Evolutionary conservation across 2,888 invertebrate genomes (phyloP).

Genomic region (Drepanosiphum platanoidis): DNA sequence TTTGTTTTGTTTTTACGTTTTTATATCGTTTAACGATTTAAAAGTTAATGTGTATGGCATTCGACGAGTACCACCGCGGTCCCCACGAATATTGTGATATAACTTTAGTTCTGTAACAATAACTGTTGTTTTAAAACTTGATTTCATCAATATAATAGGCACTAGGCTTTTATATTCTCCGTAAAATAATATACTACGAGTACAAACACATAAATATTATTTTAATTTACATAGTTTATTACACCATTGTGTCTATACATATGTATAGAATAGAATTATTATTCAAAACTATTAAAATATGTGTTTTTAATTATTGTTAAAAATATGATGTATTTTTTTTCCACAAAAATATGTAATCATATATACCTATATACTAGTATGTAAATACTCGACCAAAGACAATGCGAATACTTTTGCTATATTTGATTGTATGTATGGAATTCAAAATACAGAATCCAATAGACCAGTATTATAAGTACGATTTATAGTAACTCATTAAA

Average conservation of each 20-base stretch:
- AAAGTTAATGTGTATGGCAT: neutral
- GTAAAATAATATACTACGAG: neutral
- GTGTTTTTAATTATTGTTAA: too few species aligned
- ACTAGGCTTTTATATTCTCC: neutral
- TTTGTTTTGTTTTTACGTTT: neutral
- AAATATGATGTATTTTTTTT: too few species aligned
- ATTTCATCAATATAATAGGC: neutral
- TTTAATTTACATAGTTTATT: neutral
- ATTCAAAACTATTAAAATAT: too few species aligned
- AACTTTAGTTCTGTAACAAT: neutral
- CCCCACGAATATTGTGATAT: neutral
- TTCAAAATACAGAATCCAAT: too few species aligned
- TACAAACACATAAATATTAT: too few species aligned
- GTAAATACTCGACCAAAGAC: too few species aligned
- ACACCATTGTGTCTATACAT: neutral
- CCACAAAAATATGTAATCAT: too few species aligned
- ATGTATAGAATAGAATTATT: neutral
- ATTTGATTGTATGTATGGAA: too few species aligned
- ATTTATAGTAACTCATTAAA: too few species aligned
- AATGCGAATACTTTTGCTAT: too few species aligned
- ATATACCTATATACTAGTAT: too few species aligned
- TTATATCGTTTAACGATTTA: neutral
- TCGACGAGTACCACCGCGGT: neutral
- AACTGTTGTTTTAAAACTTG: neutral
- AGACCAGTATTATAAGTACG: too few species aligned